Evolutionary conservation across 2,113 vertebrate genomes (phyloP), one percentile per base, ranked within the genome.

Genomic region (Protomyctophum bolini): DNA sequence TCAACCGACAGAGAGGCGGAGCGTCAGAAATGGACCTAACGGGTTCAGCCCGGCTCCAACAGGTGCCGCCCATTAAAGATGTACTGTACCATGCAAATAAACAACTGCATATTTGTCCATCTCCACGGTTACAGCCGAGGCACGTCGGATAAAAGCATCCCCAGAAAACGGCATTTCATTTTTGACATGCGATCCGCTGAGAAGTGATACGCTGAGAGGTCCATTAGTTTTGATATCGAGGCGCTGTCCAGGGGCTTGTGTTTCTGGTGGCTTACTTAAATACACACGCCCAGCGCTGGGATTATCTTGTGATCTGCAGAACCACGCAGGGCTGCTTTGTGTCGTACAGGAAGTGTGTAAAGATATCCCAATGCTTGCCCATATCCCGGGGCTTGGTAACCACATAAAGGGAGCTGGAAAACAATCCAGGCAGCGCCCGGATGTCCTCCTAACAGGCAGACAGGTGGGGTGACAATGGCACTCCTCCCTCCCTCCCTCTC

Each of bases 331-430:
- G 70, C n/a, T 46, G 70, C 78, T 85, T 86, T 88, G 84, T 86
- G 77, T 48, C 7, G 62, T 9, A 72, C 81, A 82, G 87, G 87
- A 88, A 80, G 80, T 76, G 72, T 76, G 76, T 75, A 47, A 77
- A 76, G 67, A 79, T 74, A 83, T 80, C 78, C 81, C 7, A 0
- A 71, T 8, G 51, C 75, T 66, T 62, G 75, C 64, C 58, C 63
- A 29, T 81, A 72, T 81, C 83, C 86, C 77, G 70, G 63, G 68
- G 82, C 75, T 64, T 74, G 68, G 0, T 49, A 68, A 73, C 77
- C 84, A 83, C 84, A 84, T 83, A 74, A 86, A 90, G 80, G 77
- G 61, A 57, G 69, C 33, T 41, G 33, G 33, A 68, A 73, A 82
- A 86, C 68, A 76, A 86, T 47, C 82, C 70, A 75, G 21, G 61